Evolutionary conservation across 2,797 vertebrate genomes (phyloP), one percentile per base, ranked within the genome.

Genomic region (Coregonus ussuriensis): DNA sequence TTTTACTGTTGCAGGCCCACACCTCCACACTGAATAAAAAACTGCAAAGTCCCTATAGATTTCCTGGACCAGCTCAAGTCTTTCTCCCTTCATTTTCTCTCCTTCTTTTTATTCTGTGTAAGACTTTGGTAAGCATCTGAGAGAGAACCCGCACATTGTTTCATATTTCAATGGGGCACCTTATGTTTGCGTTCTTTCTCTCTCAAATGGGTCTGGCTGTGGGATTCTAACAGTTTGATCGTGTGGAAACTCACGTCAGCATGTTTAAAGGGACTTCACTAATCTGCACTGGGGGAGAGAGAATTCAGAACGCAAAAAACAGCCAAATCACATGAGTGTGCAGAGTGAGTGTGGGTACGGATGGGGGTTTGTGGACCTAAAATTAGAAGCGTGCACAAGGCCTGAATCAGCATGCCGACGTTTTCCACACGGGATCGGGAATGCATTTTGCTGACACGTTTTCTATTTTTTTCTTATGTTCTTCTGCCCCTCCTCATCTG

Each of bases 341-440:
- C 59, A 65, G 67, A 74, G 71, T 41, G 63, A 52, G 29, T 74
- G 68, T 71, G 74, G 73, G 75, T 65, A 74, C 15, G 54, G 72
- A 69, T 71, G 71, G 71, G 71, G 33, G 79, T 29, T 72, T 37
- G 53, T 29, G 72, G 71, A 52, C 65, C 85, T 87, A 85, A 85
- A 87, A 78, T 87, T 87, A 86, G 83, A 81, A 72, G 66, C 68
- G 37, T n/a, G n/a, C 59, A 72, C 74, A 71, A 53, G 67, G 59
- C 74, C 83, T 84, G 84, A 89, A 77, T 87, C 87, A 87, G 87
- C 82, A 81, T 78, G 83, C 78, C 77, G 51, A 62, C 67, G 77
- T 63, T 85, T 86, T 86, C 77, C 80, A 83, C 82, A 74, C 74
- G 71, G 67, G 66, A 76, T 72, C 77, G 11, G 67, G 74, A 56